Evolutionary conservation across 2,113 vertebrate genomes (phyloP).

Genomic region (Engraulis encrasicolus): DNA sequence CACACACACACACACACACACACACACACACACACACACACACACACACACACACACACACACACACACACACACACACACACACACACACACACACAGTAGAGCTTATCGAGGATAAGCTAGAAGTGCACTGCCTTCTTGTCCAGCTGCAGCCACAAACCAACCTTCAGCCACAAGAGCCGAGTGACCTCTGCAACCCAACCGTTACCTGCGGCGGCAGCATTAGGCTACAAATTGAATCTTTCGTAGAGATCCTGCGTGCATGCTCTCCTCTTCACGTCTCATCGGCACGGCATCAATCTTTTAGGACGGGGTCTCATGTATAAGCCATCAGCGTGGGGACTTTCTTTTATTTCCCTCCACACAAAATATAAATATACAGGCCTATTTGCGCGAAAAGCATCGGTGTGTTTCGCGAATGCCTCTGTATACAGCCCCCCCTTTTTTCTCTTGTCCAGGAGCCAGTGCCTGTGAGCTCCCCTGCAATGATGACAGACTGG

Average conservation of each 20-base stretch:
- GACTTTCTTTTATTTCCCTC: conserved; percentile 17
- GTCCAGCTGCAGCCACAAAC: background rate
- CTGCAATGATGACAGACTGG: background rate
- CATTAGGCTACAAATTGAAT: conserved; percentile 35
- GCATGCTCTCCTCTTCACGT: conserved; percentile 29
- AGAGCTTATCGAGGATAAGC: background rate
- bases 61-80: conserved; percentile 12
- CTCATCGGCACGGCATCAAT: conserved; percentile 45
- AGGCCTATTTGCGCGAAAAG: background rate
- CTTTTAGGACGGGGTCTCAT: conserved; percentile 51
- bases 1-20: conserved; percentile 26
- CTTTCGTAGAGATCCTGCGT: conserved; percentile 18
- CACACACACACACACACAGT: conserved; percentile 16
- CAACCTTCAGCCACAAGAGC: background rate
- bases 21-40: background rate
- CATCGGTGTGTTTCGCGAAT: background rate
- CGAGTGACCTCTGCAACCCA: background rate
- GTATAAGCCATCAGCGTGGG: conserved; percentile 49
- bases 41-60: background rate
- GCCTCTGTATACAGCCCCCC: background rate
- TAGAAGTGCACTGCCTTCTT: background rate
- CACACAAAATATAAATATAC: conserved; percentile 12
- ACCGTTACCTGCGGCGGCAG: conserved; percentile 12
- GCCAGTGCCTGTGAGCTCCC: background rate
- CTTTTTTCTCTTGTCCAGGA: background rate